These are phyloP conservation scores for Halocynthia aurantium DNA, from an alignment of 23 tunicate species.

Conservation along the genomic window DNA sequence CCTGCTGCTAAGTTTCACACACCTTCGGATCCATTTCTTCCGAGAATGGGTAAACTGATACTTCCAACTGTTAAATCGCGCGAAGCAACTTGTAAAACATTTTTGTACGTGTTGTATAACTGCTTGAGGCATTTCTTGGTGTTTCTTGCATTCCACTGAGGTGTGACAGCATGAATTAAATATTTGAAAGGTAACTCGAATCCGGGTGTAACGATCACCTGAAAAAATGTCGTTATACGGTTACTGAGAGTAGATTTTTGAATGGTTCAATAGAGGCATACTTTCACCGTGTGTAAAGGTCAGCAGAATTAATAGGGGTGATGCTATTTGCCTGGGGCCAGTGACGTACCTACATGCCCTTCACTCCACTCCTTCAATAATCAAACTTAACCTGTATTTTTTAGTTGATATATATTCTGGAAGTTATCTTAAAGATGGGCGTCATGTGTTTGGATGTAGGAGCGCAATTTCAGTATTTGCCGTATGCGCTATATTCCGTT, in stretches of 20 bases:
- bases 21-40: conserved; percentile 23
- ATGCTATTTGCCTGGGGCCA: no score
- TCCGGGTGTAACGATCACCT: conserved; percentile 89
- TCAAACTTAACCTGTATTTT: no score
- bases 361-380: no score
- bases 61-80: conserved; percentile 39
- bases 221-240: neutral
- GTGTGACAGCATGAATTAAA: conserved; percentile 76
- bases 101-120: conserved; percentile 77
- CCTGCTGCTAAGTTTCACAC: neutral
- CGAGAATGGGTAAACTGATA: conserved; percentile 74
- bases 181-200: conserved; percentile 49
- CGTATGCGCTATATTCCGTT: no score
- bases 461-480: no score
- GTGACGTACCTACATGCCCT: no score
- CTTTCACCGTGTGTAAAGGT: no score
- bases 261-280: no score
- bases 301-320: no score
- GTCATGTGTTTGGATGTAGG: no score
- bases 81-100: conserved; percentile 57
- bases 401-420: no score
- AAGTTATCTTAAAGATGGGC: no score
- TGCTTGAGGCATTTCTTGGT: conserved; percentile 51
- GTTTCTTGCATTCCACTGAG: conserved; percentile 55
- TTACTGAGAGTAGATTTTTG: neutral